Evolutionary conservation across 1,140 invertebrate species (phyloP).

Genomic region (Phocides pigmalion): DNA sequence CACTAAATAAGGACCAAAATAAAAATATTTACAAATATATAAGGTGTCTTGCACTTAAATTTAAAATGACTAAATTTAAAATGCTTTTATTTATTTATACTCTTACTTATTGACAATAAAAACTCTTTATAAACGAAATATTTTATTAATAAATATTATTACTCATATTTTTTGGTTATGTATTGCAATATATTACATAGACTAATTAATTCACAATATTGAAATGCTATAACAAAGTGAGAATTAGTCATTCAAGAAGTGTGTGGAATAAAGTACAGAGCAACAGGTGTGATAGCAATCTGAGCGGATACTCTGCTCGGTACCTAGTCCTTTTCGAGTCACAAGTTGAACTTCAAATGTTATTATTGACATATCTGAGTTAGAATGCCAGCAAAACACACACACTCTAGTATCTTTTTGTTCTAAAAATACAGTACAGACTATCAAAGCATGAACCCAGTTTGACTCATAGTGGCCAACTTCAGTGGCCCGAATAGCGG

Average conservation of each 20-base stretch:
- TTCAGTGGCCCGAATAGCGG: conserved; percentile 30
- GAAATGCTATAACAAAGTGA: neutral
- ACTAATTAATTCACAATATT: neutral
- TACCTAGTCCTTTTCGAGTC: conserved; percentile 25
- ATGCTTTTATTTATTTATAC: too few relatives aligned
- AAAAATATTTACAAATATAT: too few relatives aligned
- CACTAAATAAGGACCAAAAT: too few relatives aligned
- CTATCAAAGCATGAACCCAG: conserved; percentile 2
- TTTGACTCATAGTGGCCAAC: conserved; percentile 23
- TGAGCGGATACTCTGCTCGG: conserved; percentile 17
- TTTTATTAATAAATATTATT: too few relatives aligned
- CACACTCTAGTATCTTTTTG: conserved; percentile 1
- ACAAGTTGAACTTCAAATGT: conserved; percentile 29
- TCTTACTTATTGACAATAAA: too few relatives aligned
- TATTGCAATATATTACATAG: neutral
- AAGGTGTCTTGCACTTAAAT: too few relatives aligned
- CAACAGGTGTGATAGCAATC: conserved; percentile 18
- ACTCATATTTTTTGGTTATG: too few relatives aligned
- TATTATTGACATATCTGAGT: conserved; percentile 23
- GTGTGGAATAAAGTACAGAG: conserved; percentile 12
- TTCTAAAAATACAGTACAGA: conserved; percentile 14
- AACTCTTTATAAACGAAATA: too few relatives aligned
- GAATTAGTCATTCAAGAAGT: conserved; percentile 17
- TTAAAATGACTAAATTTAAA: too few relatives aligned
- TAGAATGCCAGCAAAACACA: conserved; percentile 13